phyloP scores from a whole-genome alignment of 2,888 invertebrate species.

The Mesoligia furuncula region DNA sequence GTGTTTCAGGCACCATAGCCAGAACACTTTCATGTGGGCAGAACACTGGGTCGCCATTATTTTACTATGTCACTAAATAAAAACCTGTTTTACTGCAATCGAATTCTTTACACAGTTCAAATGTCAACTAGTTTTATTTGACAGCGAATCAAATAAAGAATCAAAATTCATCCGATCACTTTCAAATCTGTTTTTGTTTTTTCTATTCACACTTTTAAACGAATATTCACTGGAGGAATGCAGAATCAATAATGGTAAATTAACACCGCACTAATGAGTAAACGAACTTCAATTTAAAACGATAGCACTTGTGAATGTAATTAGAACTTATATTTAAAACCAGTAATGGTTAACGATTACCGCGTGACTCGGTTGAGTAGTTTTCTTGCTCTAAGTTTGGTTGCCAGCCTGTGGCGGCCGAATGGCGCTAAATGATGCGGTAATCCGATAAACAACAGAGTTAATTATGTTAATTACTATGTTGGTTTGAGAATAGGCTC shows the following conservation, averaged over 20 bases:
- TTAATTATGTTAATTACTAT: conserved; percentile 50
- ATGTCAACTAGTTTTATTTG: background rate
- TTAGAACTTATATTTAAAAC: conserved; percentile 58
- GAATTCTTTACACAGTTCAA: background rate
- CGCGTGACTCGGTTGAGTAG: conserved; percentile 40
- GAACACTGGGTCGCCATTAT: conserved; percentile 51
- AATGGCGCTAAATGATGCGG: conserved; percentile 44
- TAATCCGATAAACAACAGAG: conserved; percentile 57
- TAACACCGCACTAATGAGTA: conserved; percentile 37
- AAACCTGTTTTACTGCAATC: background rate
- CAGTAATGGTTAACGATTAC: conserved; percentile 46
- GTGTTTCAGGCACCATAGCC: conserved; percentile 74
- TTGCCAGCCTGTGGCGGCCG: conserved; percentile 31
- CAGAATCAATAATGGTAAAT: conserved; percentile 32
- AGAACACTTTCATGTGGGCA: conserved; percentile 61
- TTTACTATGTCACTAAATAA: too few species aligned
- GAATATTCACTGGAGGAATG: conserved; percentile 11
- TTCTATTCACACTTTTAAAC: conserved; percentile 25
- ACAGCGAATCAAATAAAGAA: background rate
- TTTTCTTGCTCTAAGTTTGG: conserved; percentile 33
- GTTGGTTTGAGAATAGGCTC: conserved; percentile 22
- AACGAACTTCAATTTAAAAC: conserved; percentile 41
- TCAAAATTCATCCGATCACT: background rate
- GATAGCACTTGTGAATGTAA: conserved; percentile 49
- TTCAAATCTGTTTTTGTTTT: conserved; percentile 8